Base-by-base conservation (phyloP, 64 coral and sea anemone genomes). In the Catalaphyllia jardinei region DNA sequence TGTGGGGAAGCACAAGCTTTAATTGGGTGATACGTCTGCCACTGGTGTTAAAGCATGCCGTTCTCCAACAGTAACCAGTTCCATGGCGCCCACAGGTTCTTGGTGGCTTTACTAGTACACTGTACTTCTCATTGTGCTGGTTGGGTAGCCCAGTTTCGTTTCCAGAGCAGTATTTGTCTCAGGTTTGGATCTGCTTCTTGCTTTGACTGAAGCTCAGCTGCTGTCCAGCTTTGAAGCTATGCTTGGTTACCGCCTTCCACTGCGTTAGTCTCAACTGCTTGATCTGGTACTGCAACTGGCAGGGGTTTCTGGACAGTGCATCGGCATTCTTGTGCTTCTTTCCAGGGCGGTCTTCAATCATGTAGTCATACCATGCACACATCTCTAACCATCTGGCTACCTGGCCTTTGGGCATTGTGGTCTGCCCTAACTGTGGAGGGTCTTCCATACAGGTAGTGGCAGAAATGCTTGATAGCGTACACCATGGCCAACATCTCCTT, bases 281-380 rank as follows among this genome's bases (percentile, higher is more conserved):
- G 60, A 60, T 22, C 29, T 46, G 17, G 22, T 22, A 51, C 19
- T 8, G 6, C 20, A 78, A n/a, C 76, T 13, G 7, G 19, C 46
- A 78, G 76, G 76, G 76, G 76, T 78, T 78, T 27, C 76, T 55
- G 4, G 19, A 55, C 22, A 90, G 64, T 25, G 88, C 88, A 33
- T 82, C 88, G 8, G 78, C 88, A 82, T 82, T 90, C 71, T 82
- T 67, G 65, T 90, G 79, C n/a, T 90, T 78, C 13, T 29, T 31
- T 29, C 78, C 88, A 54, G 64, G 67, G 18, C 65, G 20, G 46
- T 90, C 54, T 39, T 90, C 69, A 5, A 90, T 73, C 11, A 8
- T 82, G 78, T 72, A 74, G 20, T 83, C 27, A 22, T 81, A 90
- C 62, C 75, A 51, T 39, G 65, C 88, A 28, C 74, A 4, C 8